Evolutionary conservation across 2,888 invertebrate species (phyloP), one percentile per base, ranked within the genome.

Genomic region (Stratiomys singularior): DNA sequence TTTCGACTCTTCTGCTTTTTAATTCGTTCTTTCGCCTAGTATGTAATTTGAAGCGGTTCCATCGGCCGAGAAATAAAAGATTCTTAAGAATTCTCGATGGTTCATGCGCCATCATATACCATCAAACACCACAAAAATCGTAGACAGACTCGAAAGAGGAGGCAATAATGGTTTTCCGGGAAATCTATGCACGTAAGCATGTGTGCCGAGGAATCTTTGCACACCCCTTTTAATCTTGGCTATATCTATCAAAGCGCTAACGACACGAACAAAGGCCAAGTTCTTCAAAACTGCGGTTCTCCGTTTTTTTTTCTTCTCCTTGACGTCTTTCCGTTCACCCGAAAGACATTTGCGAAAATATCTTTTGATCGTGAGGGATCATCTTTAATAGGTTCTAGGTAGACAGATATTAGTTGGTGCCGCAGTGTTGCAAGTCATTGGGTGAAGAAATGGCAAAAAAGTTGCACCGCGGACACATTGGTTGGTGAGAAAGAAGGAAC

Each of bases 31-130:
- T 25, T 64, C 30, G n/a, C 11, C 64, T 1, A 30, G 64, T 28
- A 27, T 27, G 64, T 64, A 64, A 64, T 64, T 64, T 30, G 64
- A 64, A 64, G 64, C 64, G 60, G 25, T 25, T 30, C 30, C 64
- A 30, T 30, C n/a, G 25, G n/a, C 28, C 28, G 13, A 64, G 23
- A 64, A 64, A 60, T 18, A 60, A 60, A 27, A 4, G 28, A 64
- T 64, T 64, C 64, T 64, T 25, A 60, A 60, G 58, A 60, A 60
- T 60, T 60, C 9, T 64, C 25, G 28, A 64, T 64, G 25, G 60
- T 60, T 13, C 60, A 13, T 25, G 21, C 60, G n/a, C 52, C 18
- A n/a, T 52, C 52, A 52, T 52, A 52, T 9, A 13, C 52, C 15
- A 52, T 52, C 52, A 18, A 52, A 52, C 15, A 52, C 60, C 25